Evolutionary conservation across 2,888 invertebrate species (phyloP).

Genomic region (Oscheius sp.): DNA sequence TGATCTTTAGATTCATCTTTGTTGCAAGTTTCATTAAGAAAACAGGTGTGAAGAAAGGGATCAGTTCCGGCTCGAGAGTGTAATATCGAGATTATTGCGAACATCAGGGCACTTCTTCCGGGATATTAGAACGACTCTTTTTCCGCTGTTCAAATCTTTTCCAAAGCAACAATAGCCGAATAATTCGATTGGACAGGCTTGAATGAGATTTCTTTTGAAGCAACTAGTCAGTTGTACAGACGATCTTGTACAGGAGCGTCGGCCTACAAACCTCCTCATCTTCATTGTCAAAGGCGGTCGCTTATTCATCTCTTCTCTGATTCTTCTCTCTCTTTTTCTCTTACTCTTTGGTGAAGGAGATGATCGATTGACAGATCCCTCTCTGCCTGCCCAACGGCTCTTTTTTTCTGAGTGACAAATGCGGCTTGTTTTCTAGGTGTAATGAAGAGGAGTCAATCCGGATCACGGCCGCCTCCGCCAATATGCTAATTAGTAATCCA

Average conservation of each 20-base stretch:
- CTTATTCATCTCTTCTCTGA: too few relatives aligned
- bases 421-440: constrained; percentile 26
- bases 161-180: not conserved
- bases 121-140: not conserved
- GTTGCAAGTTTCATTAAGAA: not conserved
- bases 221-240: not conserved
- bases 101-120: not conserved
- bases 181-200: not conserved
- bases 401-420: constrained; percentile 27
- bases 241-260: too few relatives aligned
- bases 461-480: constrained; percentile 26
- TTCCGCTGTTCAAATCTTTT: not conserved
- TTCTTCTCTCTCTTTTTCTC: too few relatives aligned
- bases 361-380: not conserved
- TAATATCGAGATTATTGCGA: not conserved
- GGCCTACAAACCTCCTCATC: too few relatives aligned
- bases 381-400: not conserved
- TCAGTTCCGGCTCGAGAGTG: not conserved
- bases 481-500: constrained; percentile 20
- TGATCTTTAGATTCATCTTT: not conserved
- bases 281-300: too few relatives aligned
- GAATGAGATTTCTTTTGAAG: not conserved
- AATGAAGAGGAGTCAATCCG: constrained; percentile 21
- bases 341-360: too few relatives aligned
- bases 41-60: not conserved